A percentile compares a stretch with the other conserved stretches of the same genome.
Evolutionary conservation across 1,140 invertebrate genomes (phyloP).

Genomic region (Vollenhovia emeryi): DNA sequence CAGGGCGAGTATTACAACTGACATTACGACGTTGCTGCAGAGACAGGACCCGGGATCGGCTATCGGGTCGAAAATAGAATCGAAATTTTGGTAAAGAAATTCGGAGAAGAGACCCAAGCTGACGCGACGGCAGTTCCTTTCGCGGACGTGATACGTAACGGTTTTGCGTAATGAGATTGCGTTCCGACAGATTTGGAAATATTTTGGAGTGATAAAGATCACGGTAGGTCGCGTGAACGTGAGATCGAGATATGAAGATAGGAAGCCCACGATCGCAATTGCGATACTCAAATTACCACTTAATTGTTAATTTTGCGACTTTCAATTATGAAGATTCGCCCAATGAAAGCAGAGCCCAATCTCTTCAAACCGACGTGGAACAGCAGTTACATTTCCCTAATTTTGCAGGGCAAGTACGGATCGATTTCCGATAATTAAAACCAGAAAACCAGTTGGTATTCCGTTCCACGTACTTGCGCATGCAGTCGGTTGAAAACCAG

Average conservation of each 20-base stretch:
- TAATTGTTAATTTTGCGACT: slow-evolving; percentile 32
- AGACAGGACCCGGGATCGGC: neutral
- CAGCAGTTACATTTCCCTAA: slow-evolving; percentile 42
- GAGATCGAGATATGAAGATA: neutral
- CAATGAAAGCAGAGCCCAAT: slow-evolving; percentile 1
- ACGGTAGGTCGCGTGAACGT: no score
- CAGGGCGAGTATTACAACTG: neutral
- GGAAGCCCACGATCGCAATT: neutral
- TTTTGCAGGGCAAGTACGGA: neutral
- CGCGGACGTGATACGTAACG: neutral
- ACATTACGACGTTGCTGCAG: neutral
- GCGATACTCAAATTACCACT: neutral
- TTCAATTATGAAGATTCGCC: slow-evolving; percentile 15
- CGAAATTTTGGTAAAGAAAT: neutral
- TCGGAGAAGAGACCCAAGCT: neutral
- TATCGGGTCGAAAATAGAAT: neutral
- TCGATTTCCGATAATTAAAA: slow-evolving; percentile 61
- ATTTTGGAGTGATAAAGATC: neutral
- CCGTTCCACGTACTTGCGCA: slow-evolving; percentile 6
- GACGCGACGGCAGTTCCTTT: neutral
- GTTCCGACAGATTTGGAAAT: neutral
- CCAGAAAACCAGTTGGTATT: slow-evolving; percentile 47
- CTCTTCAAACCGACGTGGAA: neutral
- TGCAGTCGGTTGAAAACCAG: slow-evolving; percentile 7
- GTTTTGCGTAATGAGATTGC: neutral